Percentiles rank a stretch among this genome's conserved stretches.
Evolutionary conservation across 1,140 invertebrate species (phyloP).

Genomic region (Drosophila quadrilineata): DNA sequence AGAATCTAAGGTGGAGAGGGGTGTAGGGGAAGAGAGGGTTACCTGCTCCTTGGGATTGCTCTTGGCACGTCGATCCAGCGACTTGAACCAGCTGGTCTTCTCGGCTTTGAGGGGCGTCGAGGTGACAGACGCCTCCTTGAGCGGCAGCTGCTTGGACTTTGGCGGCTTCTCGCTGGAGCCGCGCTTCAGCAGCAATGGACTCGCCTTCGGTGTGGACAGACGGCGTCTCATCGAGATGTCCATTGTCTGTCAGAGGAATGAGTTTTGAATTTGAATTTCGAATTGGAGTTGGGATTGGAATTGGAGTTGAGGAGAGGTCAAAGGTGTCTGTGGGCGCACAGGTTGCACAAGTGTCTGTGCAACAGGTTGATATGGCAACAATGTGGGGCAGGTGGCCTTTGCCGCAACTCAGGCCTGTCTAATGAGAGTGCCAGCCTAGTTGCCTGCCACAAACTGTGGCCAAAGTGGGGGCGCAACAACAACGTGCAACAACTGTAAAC

Average conservation of each 20-base stretch:
- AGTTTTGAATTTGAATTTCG: neutral
- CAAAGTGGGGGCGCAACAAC: slow-evolving; percentile 35
- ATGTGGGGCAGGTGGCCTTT: slow-evolving; percentile 76
- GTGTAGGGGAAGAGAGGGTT: neutral
- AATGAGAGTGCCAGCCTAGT: slow-evolving; percentile 26
- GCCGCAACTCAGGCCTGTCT: slow-evolving; percentile 30
- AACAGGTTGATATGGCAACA: slow-evolving; percentile 56
- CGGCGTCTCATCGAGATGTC: slow-evolving; percentile 84
- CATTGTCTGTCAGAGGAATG: slow-evolving; percentile 42
- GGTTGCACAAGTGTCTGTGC: slow-evolving; percentile 51
- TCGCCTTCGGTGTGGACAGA: slow-evolving; percentile 87
- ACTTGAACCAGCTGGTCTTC: slow-evolving; percentile 86
- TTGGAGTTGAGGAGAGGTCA: slow-evolving; percentile 19
- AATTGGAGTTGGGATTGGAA: slow-evolving; percentile 4
- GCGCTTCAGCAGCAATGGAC: slow-evolving; percentile 82
- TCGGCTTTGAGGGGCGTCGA: slow-evolving; percentile 55
- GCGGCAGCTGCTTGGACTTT: slow-evolving; percentile 66
- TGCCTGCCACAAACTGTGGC: slow-evolving; percentile 13
- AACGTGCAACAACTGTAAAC: slow-evolving; percentile 23
- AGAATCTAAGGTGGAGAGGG: too few species aligned
- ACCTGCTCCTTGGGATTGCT: slow-evolving; percentile 77
- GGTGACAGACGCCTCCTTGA: slow-evolving; percentile 37
- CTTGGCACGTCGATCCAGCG: slow-evolving; percentile 83
- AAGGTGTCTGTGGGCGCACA: slow-evolving; percentile 14
- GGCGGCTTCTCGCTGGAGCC: slow-evolving; percentile 66